Percentiles rank a stretch among this genome's conserved stretches.
phyloP scores from a whole-genome alignment of 2,113 vertebrate species.

The Mustelus asterias region DNA sequence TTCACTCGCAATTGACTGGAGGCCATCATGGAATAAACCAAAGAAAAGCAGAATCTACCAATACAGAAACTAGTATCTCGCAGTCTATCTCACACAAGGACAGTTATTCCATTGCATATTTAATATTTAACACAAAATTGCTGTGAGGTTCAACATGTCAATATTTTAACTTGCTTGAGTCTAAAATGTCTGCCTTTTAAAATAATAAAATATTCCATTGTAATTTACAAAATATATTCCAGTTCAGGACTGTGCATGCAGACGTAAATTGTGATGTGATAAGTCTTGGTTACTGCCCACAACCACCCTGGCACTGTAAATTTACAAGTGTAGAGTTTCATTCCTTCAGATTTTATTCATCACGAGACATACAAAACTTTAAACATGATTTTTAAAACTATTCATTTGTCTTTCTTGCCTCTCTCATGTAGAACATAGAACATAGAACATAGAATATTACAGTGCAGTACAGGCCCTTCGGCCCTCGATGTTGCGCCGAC shows the following conservation, averaged over 20 bases:
- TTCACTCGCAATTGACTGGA: not conserved
- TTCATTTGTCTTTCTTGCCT: not conserved
- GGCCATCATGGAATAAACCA: not conserved
- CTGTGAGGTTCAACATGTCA: not conserved
- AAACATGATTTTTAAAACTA: not conserved
- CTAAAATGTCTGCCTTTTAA: not conserved
- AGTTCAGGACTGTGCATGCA: no score
- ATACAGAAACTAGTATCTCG: not conserved
- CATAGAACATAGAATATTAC: no score
- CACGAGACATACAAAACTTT: no score
- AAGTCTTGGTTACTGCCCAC: not conserved
- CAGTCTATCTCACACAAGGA: not conserved
- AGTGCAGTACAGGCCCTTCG: no score
- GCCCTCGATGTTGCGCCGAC: no score
- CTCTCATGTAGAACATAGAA: no score
- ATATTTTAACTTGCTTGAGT: not conserved
- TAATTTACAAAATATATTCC: not conserved
- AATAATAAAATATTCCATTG: not conserved
- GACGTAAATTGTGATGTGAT: not conserved
- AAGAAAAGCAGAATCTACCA: not conserved
- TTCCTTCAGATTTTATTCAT: not conserved
- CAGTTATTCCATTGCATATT: not conserved
- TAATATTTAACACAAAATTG: not conserved
- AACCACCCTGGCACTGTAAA: not conserved
- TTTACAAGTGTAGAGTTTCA: not conserved